Percentiles rank a stretch among this genome's conserved stretches.
Evolutionary conservation across 2,113 vertebrate species (phyloP).

Genomic region (Pardalotus punctatus): DNA sequence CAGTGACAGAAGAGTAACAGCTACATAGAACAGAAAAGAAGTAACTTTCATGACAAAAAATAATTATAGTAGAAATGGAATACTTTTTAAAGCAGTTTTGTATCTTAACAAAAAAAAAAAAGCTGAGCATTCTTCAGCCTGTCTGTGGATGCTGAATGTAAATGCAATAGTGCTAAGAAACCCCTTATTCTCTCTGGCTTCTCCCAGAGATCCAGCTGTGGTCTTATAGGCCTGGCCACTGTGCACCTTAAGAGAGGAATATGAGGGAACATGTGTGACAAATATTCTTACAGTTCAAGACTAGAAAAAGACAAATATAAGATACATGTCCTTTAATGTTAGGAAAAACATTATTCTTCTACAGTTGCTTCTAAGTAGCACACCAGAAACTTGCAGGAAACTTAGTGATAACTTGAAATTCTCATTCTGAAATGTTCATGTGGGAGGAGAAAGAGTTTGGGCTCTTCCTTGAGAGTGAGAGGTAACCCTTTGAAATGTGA

Average conservation of each 20-base stretch:
- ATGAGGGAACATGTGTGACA: neutral
- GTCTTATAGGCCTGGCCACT: neutral
- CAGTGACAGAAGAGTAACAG: neutral
- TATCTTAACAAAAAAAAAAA: neutral
- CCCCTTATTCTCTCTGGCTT: neutral
- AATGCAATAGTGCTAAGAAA: neutral
- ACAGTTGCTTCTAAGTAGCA: neutral
- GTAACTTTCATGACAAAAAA: neutral
- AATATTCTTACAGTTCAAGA: neutral
- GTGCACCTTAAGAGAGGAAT: slow-evolving; percentile 20
- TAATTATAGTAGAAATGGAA: neutral
- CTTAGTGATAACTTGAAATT: neutral
- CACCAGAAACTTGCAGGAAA: neutral
- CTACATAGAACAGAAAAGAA: neutral
- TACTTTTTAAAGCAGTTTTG: neutral
- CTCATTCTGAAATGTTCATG: neutral
- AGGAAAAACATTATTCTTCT: neutral
- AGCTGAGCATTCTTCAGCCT: neutral
- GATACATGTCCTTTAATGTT: neutral
- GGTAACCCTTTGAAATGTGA: neutral
- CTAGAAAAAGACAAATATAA: neutral
- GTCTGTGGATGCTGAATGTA: slow-evolving; percentile 17
- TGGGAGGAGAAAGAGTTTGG: neutral
- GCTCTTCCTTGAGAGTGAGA: neutral
- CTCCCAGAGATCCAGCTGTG: neutral